Evolutionary conservation across 1,140 invertebrate species (phyloP), one percentile per base, ranked within the genome.

Genomic region (Camponotus pennsylvanicus): DNA sequence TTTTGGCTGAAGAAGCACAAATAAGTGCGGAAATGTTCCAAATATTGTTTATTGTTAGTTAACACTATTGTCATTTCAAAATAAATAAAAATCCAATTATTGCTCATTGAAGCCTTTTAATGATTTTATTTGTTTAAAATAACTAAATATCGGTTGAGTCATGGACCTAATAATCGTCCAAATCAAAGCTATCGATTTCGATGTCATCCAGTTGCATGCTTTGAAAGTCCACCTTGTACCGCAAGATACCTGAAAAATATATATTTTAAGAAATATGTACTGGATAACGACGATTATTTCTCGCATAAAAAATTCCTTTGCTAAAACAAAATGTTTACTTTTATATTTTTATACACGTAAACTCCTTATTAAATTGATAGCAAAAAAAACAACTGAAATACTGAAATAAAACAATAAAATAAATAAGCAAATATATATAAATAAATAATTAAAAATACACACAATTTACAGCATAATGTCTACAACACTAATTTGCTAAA

Each of bases 141-240:
- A 86, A 86, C 71, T 78, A 77, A 85, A 71, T 88, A 78, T 88
- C 61, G 80, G 71, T 82, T 64, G 80, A 82, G 52, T 84, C 85
- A 85, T 83, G 61, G 80, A 78, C 95, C 97, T 97, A 99, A 96
- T 99, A 99, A 95, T 99, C 98, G 94, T 99, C 98, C 94, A 99
- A 96, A 95, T 99, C 98, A 95, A 97, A 98, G 90, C 98, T 97
- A 92, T 98, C 97, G 85, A 96, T 96, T 90, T 98, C 97, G 92
- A 97, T 96, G 73, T 99, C 98, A 91, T 98, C 97, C 91, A 98
- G 96, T 94, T 99, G 98, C 96, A 99, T 97, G 94, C 97, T 98
- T 94, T 99, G 98, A 97, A 99, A 99, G 96, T 99, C 99, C 90
- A 99, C 99, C 96, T 99, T 99, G 96, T 99, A 99, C 88, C 99